These are phyloP conservation scores for Grallaria varia DNA, from an alignment of 2,113 vertebrate species.

Conservation along the genomic window DNA sequence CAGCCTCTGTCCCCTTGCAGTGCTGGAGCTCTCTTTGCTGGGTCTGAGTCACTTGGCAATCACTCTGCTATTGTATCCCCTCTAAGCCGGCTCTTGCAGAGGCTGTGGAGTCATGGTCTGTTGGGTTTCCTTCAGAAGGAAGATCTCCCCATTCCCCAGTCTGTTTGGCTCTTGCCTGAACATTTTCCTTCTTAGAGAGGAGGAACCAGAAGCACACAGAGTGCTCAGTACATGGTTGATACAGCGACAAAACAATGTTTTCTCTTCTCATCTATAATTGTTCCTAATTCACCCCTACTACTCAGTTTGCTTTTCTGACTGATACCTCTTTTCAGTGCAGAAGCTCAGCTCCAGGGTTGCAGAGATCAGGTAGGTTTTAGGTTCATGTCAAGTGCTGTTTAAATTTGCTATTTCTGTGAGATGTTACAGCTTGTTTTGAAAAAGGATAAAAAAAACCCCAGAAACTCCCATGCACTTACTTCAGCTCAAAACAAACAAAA, in stretches of 20 bases:
- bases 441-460: not conserved
- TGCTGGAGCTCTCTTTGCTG: not conserved
- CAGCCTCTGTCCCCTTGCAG: not conserved
- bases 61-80: not conserved
- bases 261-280: not conserved
- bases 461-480: not conserved
- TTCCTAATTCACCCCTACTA: not conserved
- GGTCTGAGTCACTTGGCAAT: not conserved
- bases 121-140: accelerated
- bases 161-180: not conserved
- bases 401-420: not conserved
- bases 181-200: not conserved
- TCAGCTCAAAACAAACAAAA: not conserved
- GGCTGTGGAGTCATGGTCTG: not conserved
- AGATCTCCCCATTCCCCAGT: not conserved
- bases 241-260: accelerated
- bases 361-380: not conserved
- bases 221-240: accelerated
- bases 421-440: not conserved
- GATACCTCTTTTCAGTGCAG: not conserved
- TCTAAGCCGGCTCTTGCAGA: not conserved
- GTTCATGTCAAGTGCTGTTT: not conserved
- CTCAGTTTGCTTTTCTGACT: not conserved
- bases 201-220: not conserved
- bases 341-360: not conserved